phyloP scores from a whole-genome alignment of 2,888 invertebrate species.

The Drosophila colorata region DNA sequence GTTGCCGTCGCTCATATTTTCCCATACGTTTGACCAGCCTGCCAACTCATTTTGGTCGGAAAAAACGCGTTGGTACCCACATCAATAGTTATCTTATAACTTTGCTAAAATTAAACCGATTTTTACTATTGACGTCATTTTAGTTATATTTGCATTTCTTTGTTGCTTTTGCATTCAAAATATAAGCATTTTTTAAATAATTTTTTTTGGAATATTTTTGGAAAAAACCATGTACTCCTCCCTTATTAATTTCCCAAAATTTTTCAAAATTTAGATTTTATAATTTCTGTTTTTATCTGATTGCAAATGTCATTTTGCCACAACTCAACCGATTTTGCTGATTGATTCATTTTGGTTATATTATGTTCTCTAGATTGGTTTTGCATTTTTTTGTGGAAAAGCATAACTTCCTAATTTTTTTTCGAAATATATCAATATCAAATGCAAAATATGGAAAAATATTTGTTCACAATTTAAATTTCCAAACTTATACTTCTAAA shows the following conservation, averaged over 20 bases:
- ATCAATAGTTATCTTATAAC: background rate
- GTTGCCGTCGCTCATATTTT: constrained; percentile 40
- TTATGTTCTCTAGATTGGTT: no score
- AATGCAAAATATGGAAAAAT: no score
- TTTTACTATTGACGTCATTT: background rate
- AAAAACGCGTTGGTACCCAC: constrained; percentile 2
- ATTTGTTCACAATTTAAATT: no score
- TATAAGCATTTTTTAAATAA: background rate
- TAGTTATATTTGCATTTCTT: background rate
- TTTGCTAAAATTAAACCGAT: background rate
- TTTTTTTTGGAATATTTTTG: no score
- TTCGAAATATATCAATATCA: no score
- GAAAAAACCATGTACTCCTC: no score
- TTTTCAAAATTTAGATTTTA: no score
- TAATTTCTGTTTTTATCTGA: no score
- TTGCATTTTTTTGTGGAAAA: no score
- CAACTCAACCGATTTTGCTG: background rate
- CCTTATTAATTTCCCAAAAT: no score
- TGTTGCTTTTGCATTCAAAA: background rate
- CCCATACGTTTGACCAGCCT: constrained; percentile 11
- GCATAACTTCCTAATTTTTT: no score
- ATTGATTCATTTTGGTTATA: background rate
- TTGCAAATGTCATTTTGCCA: background rate
- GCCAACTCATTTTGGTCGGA: background rate
- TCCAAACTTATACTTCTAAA: no score